A percentile compares a stretch with the other conserved stretches of the same genome.
Conservation (phyloP, 2,888 invertebrate genomes). For the Balanococcus diminutus region DNA sequence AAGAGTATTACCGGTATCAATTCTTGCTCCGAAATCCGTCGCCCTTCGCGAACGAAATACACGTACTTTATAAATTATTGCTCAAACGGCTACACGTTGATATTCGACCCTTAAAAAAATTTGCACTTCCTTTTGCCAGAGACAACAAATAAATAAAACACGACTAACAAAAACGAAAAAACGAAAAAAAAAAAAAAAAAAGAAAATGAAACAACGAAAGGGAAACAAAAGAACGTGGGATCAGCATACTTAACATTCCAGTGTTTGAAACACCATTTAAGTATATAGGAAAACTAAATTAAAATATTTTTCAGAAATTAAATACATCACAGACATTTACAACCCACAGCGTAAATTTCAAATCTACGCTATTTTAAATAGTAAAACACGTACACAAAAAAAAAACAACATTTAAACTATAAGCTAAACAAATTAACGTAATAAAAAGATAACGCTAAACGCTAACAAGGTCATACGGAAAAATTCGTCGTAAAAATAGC, state of each 20-base stretch:
- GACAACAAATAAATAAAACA: background rate
- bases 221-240: background rate
- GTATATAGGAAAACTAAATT: conserved; percentile 1
- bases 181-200: background rate
- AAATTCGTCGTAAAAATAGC: conserved; percentile 26
- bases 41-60: background rate
- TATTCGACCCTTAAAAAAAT: background rate
- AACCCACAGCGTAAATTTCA: conserved; percentile 42
- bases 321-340: conserved; percentile 51
- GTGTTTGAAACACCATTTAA: background rate
- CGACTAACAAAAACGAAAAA: background rate
- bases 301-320: conserved; percentile 37
- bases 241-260: background rate
- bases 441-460: conserved; percentile 24
- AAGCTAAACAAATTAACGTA: conserved; percentile 27
- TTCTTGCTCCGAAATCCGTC: background rate
- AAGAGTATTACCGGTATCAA: conserved; percentile 6
- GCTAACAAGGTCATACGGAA: background rate
- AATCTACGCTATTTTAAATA: conserved; percentile 17
- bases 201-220: background rate
- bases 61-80: background rate
- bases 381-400: conserved; percentile 23
- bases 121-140: background rate
- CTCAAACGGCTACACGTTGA: background rate
- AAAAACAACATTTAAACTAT: conserved; percentile 14